Evolutionary conservation across 30 jellyfish, hydroid and myxozoan genomes (phyloP), one percentile per base, ranked within the genome.

Genomic region (Catostylus mosaicus): DNA sequence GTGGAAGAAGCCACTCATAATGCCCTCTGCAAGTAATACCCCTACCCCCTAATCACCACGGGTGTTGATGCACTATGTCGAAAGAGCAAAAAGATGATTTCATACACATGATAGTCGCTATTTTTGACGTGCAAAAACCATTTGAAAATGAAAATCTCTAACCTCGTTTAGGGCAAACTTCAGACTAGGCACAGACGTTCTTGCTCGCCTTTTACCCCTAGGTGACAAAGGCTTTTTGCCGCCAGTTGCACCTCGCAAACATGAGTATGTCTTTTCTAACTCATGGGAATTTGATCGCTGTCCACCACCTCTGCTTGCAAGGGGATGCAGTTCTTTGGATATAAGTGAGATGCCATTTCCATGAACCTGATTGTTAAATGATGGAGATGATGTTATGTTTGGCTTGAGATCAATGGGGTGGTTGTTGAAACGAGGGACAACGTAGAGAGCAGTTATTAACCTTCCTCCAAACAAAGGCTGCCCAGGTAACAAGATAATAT

Each of bases 101-200:
- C 8, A 9, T 43, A 6, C 54, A 6, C 54, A 16, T 43, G 54
- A 9, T 43, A n/a, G n/a, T n/a, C n/a, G n/a, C n/a, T n/a, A n/a
- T 16, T 6, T 0, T 6, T 43, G 16, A 16, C 54, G 16, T 6
- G 14, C 8, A 43, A 9, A 43, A 43, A 43, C 54, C 8, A 43
- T 43, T 16, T 43, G 54, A 11, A 52, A 59, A 18, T 59, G 38
- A 22, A 59, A 22, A 23, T 0, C 64, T 27, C 90, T n/a, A 43
- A 80, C 90, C 90, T 80, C 90, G 23, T 80, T 80, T 29, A 80
- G 54, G 1, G 84, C 84, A 50, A 67, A 48, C 77, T 80, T 80
- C 30, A 64, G 56, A 48, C 90, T 80, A 8, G 90, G 90, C 27
- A 80, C 90, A 8, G 90, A 80, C 48, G 83, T 72, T 57, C 90